phyloP scores from a whole-genome alignment of 2,113 vertebrate genomes.

The Grus americana region DNA sequence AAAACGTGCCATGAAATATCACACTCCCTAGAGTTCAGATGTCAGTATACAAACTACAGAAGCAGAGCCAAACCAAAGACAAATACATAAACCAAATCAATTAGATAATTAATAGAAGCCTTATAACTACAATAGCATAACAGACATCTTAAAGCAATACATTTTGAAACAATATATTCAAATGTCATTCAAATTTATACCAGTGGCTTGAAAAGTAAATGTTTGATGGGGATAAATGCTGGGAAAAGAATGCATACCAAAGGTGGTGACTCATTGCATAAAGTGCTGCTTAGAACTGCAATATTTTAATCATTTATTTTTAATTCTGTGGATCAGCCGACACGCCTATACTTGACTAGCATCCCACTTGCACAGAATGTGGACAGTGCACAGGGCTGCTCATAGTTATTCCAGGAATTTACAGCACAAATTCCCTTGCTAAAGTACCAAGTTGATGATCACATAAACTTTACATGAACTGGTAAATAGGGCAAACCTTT shows the following conservation, averaged over 20 bases:
- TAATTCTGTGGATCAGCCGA: neutral
- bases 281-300: neutral
- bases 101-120: neutral
- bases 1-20: neutral
- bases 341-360: neutral
- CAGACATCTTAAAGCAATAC: neutral
- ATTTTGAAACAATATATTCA: neutral
- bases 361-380: neutral
- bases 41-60: neutral
- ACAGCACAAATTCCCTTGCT: conserved; percentile 34
- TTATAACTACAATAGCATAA: neutral
- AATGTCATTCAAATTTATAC: neutral
- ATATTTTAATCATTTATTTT: neutral
- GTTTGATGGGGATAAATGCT: neutral
- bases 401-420: conserved; percentile 53
- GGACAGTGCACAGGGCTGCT: neutral
- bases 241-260: neutral
- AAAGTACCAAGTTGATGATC: conserved; percentile 3
- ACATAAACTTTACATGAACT: conserved; percentile 11
- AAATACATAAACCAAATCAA: neutral
- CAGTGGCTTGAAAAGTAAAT: neutral
- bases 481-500: conserved; percentile 11
- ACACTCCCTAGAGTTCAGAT: neutral
- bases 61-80: neutral
- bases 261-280: neutral